A percentile compares a stretch with the other conserved stretches of the same genome.
These are phyloP conservation scores for Jordanella pulchra DNA, from an alignment of 2,797 vertebrate species.

Conservation along the genomic window DNA sequence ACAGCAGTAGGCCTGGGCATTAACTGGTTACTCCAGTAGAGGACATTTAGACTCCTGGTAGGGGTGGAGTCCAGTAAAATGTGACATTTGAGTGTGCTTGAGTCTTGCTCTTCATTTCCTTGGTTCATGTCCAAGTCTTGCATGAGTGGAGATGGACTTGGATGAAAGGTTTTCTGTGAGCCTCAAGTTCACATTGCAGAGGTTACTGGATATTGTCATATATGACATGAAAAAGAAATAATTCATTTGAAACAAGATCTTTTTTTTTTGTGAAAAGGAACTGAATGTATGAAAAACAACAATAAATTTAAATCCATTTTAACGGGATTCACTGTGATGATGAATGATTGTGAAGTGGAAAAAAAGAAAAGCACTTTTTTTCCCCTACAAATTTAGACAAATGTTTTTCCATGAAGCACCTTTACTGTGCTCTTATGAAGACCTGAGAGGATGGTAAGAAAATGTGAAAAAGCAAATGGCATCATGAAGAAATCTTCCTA, in stretches of 20 bases:
- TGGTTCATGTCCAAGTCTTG: slow-evolving; percentile 55
- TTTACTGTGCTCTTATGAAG: background rate
- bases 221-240: background rate
- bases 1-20: slow-evolving; percentile 48
- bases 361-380: background rate
- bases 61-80: slow-evolving; percentile 56
- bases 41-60: slow-evolving; percentile 31
- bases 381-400: too few relatives aligned
- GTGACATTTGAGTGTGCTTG: slow-evolving; percentile 39
- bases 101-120: slow-evolving; percentile 35
- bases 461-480: background rate
- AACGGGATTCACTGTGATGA: background rate
- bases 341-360: background rate
- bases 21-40: slow-evolving; percentile 42
- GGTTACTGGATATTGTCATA: background rate
- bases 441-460: too few relatives aligned
- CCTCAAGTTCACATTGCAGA: slow-evolving; percentile 14
- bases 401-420: too few relatives aligned
- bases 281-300: background rate
- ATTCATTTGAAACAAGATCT: background rate
- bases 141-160: slow-evolving; percentile 40
- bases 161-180: slow-evolving; percentile 34
- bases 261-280: background rate
- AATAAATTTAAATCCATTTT: background rate
- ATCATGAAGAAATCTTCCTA: background rate